phyloP scores from a whole-genome alignment of 2,113 vertebrate species.

The Hassar affinis region DNA sequence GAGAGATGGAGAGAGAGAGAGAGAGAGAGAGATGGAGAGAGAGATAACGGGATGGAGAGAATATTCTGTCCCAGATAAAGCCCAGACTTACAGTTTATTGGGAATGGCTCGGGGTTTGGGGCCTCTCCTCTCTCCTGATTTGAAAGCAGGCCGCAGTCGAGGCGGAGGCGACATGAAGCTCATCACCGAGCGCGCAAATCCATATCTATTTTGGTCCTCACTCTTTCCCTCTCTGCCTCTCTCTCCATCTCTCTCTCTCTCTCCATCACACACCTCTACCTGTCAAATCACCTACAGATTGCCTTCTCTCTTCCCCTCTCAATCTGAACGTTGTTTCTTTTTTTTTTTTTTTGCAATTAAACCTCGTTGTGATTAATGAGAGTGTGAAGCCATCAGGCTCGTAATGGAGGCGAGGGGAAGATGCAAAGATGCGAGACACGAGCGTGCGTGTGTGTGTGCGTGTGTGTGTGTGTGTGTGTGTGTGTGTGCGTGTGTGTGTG shows the following conservation, averaged over 20 bases:
- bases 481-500: too few relatives aligned
- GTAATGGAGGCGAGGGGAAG: slow-evolving; percentile 60
- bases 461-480: slow-evolving; percentile 19
- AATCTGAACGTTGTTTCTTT: background rate
- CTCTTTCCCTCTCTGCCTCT: background rate
- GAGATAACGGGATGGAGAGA: background rate
- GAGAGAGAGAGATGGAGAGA: background rate
- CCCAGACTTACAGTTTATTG: background rate
- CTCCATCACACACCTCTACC: background rate
- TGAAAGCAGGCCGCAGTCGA: slow-evolving; percentile 4
- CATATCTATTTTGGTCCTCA: background rate
- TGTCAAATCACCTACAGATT: background rate
- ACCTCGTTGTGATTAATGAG: background rate
- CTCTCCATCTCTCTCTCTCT: background rate
- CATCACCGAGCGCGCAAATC: background rate
- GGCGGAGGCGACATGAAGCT: slow-evolving; percentile 5
- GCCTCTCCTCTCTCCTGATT: background rate
- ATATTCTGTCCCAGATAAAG: background rate
- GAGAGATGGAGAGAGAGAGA: background rate
- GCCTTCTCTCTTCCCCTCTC: background rate
- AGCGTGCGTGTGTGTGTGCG: slow-evolving; percentile 25
- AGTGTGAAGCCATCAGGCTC: slow-evolving; percentile 45
- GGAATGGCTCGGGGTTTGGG: background rate
- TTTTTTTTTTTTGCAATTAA: background rate
- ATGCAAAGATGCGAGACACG: slow-evolving; percentile 57